Conservation (phyloP, 1,140 invertebrate species). For the Ips nitidus region DNA sequence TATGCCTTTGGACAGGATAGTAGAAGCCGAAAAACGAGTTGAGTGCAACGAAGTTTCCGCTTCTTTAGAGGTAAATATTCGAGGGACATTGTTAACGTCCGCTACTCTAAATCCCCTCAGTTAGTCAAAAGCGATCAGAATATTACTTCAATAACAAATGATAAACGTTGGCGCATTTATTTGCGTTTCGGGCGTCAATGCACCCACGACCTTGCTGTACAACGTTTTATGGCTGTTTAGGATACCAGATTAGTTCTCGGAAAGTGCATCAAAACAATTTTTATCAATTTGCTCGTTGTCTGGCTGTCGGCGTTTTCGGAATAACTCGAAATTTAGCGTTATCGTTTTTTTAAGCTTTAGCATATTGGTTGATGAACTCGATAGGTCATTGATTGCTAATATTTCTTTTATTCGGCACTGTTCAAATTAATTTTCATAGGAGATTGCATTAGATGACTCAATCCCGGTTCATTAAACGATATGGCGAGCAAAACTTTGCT, state of each 20-base stretch:
- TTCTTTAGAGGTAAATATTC: slow-evolving; percentile 57
- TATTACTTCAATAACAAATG: slow-evolving; percentile 19
- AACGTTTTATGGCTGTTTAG: slow-evolving; percentile 11
- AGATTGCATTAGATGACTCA: too few relatives aligned
- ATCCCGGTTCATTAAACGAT: too few relatives aligned
- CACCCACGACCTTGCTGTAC: slow-evolving; percentile 22
- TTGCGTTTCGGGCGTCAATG: slow-evolving; percentile 32
- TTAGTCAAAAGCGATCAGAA: slow-evolving; percentile 1
- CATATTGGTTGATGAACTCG: too few relatives aligned
- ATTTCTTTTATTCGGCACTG: neutral
- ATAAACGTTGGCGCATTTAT: slow-evolving; percentile 18
- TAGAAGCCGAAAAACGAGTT: slow-evolving; percentile 78
- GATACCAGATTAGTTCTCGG: slow-evolving; percentile 26
- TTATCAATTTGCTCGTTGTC: slow-evolving; percentile 14
- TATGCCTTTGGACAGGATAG: slow-evolving; percentile 80
- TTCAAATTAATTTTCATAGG: too few relatives aligned
- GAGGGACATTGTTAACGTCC: neutral
- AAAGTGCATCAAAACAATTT: slow-evolving; percentile 26
- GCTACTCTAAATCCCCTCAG: neutral
- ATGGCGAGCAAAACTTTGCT: too few relatives aligned
- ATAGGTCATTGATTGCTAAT: too few relatives aligned
- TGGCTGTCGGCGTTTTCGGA: neutral
- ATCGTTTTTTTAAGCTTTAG: too few relatives aligned
- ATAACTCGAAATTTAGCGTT: too few relatives aligned
- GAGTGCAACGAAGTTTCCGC: slow-evolving; percentile 64